Percentiles rank a stretch among this genome's conserved stretches.
Evolutionary conservation across 1,140 invertebrate species (phyloP).

Genomic region (Asobara japonica): DNA sequence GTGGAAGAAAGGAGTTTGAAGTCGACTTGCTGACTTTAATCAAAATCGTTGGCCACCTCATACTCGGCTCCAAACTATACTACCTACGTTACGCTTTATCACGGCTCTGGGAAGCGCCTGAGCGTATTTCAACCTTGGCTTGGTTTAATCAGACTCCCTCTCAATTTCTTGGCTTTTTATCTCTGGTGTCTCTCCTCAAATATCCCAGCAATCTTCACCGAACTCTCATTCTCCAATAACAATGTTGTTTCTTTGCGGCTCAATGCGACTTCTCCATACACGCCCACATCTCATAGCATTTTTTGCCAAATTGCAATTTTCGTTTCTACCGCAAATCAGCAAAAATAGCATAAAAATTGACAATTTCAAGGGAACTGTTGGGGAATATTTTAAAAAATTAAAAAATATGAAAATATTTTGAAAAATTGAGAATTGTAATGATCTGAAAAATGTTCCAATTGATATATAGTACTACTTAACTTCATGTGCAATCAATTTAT

Average conservation of each 20-base stretch:
- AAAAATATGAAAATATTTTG: too few species aligned
- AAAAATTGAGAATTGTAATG: too few species aligned
- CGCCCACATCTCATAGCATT: neutral
- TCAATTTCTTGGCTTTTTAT: neutral
- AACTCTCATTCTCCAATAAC: neutral
- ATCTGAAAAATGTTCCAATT: too few species aligned
- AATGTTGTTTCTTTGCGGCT: neutral
- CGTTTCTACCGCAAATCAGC: too few species aligned
- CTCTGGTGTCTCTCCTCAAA: neutral
- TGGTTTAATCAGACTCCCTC: slow-evolving; percentile 8
- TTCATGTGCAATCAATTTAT: too few species aligned
- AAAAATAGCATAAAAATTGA: too few species aligned
- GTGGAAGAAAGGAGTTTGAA: neutral
- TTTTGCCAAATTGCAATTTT: too few species aligned
- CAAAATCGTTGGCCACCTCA: slow-evolving; percentile 29
- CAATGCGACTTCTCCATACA: neutral
- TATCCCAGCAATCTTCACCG: neutral
- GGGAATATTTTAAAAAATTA: too few species aligned
- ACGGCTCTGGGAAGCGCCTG: slow-evolving; percentile 7
- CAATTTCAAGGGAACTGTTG: too few species aligned
- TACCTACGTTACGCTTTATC: slow-evolving; percentile 27
- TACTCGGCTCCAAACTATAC: slow-evolving; percentile 9
- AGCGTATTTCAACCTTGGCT: slow-evolving; percentile 6
- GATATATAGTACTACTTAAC: too few species aligned
- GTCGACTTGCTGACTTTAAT: slow-evolving; percentile 27